Percentiles rank a stretch among this genome's conserved stretches.
These are phyloP conservation scores for Cyprinodon variegatus DNA, from an alignment of 2,113 vertebrate genomes.

Conservation along the genomic window DNA sequence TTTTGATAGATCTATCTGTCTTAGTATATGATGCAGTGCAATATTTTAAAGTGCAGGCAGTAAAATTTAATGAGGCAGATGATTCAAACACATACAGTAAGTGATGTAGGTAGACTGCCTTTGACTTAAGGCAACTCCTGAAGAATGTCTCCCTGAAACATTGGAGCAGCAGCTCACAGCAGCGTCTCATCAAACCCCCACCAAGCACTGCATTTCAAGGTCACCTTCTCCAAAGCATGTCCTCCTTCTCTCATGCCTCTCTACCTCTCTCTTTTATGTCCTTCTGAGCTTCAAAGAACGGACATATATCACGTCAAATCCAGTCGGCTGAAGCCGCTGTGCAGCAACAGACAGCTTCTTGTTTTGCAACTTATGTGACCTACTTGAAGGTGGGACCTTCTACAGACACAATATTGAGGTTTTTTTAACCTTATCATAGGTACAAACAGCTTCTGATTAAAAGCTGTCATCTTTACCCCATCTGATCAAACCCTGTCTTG, in stretches of 20 bases:
- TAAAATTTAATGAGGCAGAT: neutral
- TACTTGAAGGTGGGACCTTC: conserved; percentile 66
- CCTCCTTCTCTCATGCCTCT: conserved; percentile 31
- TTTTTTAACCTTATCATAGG: conserved; percentile 32
- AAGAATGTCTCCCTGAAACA: conserved; percentile 23
- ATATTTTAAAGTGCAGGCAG: neutral
- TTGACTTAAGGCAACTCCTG: conserved; percentile 31
- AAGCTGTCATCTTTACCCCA: conserved; percentile 61
- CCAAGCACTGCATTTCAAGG: conserved; percentile 60
- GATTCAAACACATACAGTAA: neutral
- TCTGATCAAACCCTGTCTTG: conserved; percentile 48
- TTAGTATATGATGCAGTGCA: neutral
- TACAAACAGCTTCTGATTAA: conserved; percentile 69
- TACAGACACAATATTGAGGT: conserved; percentile 14
- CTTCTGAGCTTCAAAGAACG: conserved; percentile 44
- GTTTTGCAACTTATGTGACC: conserved; percentile 66
- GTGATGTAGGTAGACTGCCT: conserved; percentile 3
- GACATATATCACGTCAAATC: conserved; percentile 80
- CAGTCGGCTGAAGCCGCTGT: conserved; percentile 87
- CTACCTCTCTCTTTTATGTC: conserved; percentile 49
- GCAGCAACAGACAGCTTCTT: conserved; percentile 49
- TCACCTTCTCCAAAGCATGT: conserved; percentile 78
- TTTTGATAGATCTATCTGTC: neutral
- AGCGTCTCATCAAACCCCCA: conserved; percentile 3
- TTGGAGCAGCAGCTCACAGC: conserved; percentile 6